Base-by-base conservation (phyloP, 2,113 vertebrate species). In the Ceyx melanurus region DNA sequence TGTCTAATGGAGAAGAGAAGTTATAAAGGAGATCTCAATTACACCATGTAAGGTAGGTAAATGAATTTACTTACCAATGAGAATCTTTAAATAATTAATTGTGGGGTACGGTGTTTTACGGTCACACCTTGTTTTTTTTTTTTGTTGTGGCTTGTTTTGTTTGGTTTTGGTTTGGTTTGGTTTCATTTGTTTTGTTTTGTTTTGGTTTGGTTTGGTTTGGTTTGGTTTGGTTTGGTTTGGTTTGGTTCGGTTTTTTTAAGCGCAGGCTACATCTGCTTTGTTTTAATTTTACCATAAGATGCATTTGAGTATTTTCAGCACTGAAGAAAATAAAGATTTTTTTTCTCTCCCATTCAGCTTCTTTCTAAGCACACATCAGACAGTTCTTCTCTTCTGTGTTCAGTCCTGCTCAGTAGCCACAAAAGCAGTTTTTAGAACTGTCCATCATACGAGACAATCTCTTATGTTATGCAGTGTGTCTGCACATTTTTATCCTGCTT, bases 21-120 rank as follows among this genome's bases (percentile, higher is more conserved):
- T 43, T 74, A 20, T 78, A 78, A 92, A 93, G n/a, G 40, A 93
- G 40, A 84, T 90, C 86, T 78, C 83, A 86, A 23, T 94, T 94
- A 75, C 43, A 46, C 15, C 40, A 58, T 70, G 37, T 75, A 78
- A 81, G 40, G n/a, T 71, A 48, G 15, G 65, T 70, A 94, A 93
- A 86, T 46, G 13, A 75, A 65, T 65, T 71, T 89, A 5, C 10
- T 83, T 56, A 62, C 6, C 8, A 84, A 79, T 56, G 7, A 46
- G 3, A 6, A 40, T 65, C 1, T 87, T 78, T 48, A 53, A 88
- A 60, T 3, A 78, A 57, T 48, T 43, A 2, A 6, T 28, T 56
- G 3, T 28, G 5, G 4, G 4, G 4, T 72, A 56, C 1, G 13
- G 13, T 40, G 7, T 0, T 11, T 90, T 50, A 40, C 42, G 8